Conservation (phyloP, 2,797 vertebrate genomes). For the Semotilus atromaculatus region DNA sequence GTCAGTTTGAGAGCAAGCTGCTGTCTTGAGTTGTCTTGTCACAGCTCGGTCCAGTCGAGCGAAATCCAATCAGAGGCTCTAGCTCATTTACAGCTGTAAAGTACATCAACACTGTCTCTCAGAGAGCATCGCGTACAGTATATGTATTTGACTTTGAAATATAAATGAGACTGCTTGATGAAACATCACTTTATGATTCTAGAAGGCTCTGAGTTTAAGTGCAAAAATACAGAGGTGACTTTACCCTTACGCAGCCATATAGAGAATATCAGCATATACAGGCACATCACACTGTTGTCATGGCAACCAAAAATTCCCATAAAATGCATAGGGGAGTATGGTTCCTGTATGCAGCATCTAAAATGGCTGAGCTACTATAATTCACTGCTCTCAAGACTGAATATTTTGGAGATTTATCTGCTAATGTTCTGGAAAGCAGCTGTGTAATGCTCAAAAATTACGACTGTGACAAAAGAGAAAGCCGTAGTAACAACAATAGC, state of each 20-base stretch:
- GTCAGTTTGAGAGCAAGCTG: conserved; percentile 11
- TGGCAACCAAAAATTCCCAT: conserved; percentile 46
- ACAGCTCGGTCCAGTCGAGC: background rate
- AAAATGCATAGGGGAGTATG: conserved; percentile 39
- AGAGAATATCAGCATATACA: background rate
- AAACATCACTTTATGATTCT: conserved; percentile 12
- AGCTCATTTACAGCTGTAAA: conserved; percentile 1
- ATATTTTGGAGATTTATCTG: conserved; percentile 24
- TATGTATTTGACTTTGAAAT: background rate
- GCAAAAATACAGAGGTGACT: conserved; percentile 33
- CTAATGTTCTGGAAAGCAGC: conserved; percentile 23
- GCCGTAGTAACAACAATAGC: conserved; percentile 16
- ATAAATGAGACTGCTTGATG: background rate
- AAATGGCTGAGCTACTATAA: conserved; percentile 56
- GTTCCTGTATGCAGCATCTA: conserved; percentile 42
- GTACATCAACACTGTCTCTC: background rate
- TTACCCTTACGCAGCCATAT: background rate
- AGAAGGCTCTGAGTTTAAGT: background rate
- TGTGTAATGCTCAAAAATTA: conserved; percentile 30
- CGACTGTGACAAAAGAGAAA: conserved; percentile 7
- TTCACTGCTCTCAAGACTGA: conserved; percentile 25
- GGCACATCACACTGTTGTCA: conserved; percentile 48
- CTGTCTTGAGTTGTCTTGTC: conserved; percentile 3
- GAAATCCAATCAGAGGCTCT: background rate
- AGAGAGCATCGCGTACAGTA: background rate